phyloP scores from a whole-genome alignment of 2,888 invertebrate species.

The Oegoconia quadripuncta region DNA sequence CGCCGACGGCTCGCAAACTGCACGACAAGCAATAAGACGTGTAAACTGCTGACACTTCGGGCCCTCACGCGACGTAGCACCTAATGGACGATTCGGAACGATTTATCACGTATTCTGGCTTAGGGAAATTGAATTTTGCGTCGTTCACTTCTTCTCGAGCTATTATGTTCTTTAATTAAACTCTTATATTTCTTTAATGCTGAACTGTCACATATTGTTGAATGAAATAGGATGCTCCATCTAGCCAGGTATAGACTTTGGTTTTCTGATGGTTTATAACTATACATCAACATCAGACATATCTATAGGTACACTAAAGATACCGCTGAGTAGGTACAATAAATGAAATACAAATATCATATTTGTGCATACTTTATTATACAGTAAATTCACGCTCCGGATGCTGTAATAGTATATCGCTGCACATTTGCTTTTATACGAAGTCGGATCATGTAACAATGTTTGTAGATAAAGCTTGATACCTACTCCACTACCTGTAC shows the following conservation, averaged over 20 bases:
- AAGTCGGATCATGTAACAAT: slow-evolving; percentile 31
- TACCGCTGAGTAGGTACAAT: too few species aligned
- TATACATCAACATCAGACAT: slow-evolving; percentile 1
- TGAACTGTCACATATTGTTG: not conserved
- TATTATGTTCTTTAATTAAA: slow-evolving; percentile 59
- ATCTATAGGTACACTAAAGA: too few species aligned
- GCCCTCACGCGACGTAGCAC: slow-evolving; percentile 65
- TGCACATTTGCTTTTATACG: slow-evolving; percentile 36
- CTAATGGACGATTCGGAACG: slow-evolving; percentile 68
- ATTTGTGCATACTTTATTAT: slow-evolving; percentile 28
- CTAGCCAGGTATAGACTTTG: not conserved
- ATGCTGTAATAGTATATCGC: slow-evolving; percentile 47
- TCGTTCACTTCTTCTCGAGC: slow-evolving; percentile 50
- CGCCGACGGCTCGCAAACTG: slow-evolving; percentile 47
- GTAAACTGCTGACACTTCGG: slow-evolving; percentile 58
- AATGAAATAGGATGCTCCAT: too few species aligned
- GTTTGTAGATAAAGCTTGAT: not conserved
- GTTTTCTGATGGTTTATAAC: not conserved
- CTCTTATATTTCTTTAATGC: slow-evolving; percentile 38
- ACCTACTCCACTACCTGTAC: slow-evolving; percentile 4
- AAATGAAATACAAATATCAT: too few species aligned
- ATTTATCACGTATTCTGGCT: slow-evolving; percentile 71
- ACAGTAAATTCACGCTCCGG: slow-evolving; percentile 37
- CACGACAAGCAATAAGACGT: slow-evolving; percentile 69
- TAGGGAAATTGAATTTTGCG: slow-evolving; percentile 66